Evolutionary conservation across 2,113 vertebrate genomes (phyloP).

Genomic region (Paradisaea rubra): DNA sequence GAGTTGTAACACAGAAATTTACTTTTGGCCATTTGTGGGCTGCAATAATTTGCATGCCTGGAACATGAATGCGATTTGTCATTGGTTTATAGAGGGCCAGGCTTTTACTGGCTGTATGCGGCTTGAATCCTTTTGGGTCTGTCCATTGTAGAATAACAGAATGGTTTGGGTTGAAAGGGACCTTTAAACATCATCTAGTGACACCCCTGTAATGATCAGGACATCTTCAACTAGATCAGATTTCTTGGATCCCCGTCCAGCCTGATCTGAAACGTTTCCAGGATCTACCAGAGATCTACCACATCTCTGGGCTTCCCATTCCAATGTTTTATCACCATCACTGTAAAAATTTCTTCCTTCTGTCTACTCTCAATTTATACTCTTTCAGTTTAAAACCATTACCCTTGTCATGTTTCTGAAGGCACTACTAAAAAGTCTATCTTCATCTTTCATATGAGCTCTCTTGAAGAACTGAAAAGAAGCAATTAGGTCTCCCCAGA

Average conservation of each 20-base stretch:
- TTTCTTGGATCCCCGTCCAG: rapidly evolving
- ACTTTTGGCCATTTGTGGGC: background rate
- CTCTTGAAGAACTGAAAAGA: background rate
- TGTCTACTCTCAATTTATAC: background rate
- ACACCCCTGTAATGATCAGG: background rate
- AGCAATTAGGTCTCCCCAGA: background rate
- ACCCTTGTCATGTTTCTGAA: background rate
- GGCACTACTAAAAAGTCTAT: background rate
- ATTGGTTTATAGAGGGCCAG: background rate
- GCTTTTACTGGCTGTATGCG: background rate
- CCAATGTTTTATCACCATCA: background rate
- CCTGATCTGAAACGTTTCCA: background rate
- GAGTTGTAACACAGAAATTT: background rate
- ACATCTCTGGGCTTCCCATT: background rate
- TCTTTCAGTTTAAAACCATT: background rate
- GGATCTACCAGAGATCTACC: background rate
- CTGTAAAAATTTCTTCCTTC: background rate
- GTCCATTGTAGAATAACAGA: background rate
- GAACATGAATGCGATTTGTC: background rate
- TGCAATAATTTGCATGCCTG: background rate
- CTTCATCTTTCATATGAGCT: background rate
- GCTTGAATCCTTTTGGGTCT: background rate
- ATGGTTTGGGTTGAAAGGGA: background rate
- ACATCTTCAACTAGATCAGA: background rate
- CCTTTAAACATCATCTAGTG: background rate